A percentile compares a stretch with the other conserved stretches of the same genome.
Evolutionary conservation across 2,888 invertebrate species (phyloP).

Genomic region (Agonopterix arenella): DNA sequence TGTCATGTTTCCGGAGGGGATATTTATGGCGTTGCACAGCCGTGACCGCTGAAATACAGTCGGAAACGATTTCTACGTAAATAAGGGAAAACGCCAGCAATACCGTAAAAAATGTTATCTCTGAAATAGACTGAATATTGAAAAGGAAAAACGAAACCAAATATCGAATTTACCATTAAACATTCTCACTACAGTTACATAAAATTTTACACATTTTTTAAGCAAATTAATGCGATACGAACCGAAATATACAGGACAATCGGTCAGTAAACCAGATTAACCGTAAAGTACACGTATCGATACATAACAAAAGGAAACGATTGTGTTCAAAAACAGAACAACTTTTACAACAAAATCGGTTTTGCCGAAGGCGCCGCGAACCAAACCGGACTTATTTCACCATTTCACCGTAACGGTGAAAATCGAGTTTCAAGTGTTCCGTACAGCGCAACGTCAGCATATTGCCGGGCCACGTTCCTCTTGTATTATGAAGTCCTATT

Average conservation of each 20-base stretch:
- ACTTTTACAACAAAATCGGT: conserved; percentile 11
- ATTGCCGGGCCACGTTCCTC: conserved; percentile 55
- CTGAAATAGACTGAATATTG: conserved; percentile 15
- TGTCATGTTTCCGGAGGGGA: conserved; percentile 50
- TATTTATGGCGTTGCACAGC: conserved; percentile 44
- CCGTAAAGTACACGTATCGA: no score
- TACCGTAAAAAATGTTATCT: conserved; percentile 15
- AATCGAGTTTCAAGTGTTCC: conserved; percentile 59
- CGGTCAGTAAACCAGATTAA: no score
- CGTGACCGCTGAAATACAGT: conserved; percentile 37
- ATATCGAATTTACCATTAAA: background rate
- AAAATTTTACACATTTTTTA: no score
- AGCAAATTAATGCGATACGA: no score
- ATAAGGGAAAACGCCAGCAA: conserved; percentile 35
- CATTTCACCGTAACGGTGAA: conserved; percentile 49
- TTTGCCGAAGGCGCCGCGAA: conserved; percentile 14
- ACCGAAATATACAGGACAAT: no score
- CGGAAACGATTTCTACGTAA: conserved; percentile 46
- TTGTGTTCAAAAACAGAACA: background rate
- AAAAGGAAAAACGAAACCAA: conserved; percentile 3
- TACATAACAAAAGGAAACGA: background rate
- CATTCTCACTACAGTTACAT: background rate
- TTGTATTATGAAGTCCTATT: conserved; percentile 69
- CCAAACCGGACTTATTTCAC: conserved; percentile 37
- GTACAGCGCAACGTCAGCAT: conserved; percentile 52